Conservation (phyloP, 2,797 vertebrate species). For the Tadarida brasiliensis region DNA sequence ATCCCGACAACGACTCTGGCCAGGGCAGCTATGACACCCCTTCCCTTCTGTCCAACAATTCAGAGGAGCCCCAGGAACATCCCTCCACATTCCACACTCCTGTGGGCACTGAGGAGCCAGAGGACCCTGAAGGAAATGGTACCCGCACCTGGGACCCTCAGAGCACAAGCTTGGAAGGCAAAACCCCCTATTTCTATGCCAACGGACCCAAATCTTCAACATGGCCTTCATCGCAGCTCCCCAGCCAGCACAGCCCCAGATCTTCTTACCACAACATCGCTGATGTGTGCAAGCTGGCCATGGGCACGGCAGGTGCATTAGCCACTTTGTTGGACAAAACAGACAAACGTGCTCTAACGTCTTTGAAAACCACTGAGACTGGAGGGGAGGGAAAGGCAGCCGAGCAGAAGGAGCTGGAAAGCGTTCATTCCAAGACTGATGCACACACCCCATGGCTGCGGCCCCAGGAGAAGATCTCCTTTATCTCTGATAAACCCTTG, state of each 20-base stretch:
- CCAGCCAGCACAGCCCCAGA: conserved; percentile 81
- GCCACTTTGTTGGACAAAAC: conserved; percentile 75
- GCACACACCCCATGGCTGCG: conserved; percentile 67
- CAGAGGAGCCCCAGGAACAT: conserved; percentile 78
- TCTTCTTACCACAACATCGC: conserved; percentile 88
- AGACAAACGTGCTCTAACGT: conserved; percentile 68
- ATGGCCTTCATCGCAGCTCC: conserved; percentile 89
- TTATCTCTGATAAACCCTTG: conserved; percentile 81
- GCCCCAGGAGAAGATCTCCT: conserved; percentile 72
- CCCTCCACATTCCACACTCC: conserved; percentile 69
- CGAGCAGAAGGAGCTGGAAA: conserved; percentile 63
- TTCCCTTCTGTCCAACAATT: conserved; percentile 92
- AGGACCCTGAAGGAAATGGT: conserved; percentile 71
- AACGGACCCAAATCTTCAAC: conserved; percentile 87
- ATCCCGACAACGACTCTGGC: conserved; percentile 94
- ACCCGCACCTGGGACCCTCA: conserved; percentile 49
- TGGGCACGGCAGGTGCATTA: conserved; percentile 23
- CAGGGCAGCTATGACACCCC: conserved; percentile 95
- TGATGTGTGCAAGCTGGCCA: conserved; percentile 78
- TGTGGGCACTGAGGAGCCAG: conserved; percentile 68
- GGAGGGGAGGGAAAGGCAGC: conserved; percentile 20
- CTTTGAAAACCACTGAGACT: conserved; percentile 71
- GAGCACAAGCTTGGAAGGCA: conserved; percentile 50
- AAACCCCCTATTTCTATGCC: conserved; percentile 69
- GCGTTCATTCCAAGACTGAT: conserved; percentile 79